phyloP scores from a whole-genome alignment of 2,797 vertebrate genomes.

The Poecilia picta region DNA sequence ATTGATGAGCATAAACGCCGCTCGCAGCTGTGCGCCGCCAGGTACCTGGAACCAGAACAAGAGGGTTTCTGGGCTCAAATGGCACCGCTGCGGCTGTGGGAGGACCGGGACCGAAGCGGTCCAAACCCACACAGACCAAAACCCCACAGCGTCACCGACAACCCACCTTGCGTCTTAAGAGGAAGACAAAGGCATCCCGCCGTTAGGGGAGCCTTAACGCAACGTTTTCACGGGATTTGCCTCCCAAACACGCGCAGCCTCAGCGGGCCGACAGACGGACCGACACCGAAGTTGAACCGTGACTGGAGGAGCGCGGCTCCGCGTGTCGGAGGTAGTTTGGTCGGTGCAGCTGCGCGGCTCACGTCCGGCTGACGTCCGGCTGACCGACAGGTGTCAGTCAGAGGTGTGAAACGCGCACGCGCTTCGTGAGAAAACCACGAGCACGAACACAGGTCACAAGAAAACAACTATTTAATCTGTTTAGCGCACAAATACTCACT shows the following conservation, averaged over 20 bases:
- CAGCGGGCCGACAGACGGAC: not conserved
- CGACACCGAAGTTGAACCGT: conserved; percentile 4
- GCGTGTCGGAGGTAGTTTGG: not conserved
- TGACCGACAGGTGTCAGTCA: conserved; percentile 25
- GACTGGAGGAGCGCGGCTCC: not conserved
- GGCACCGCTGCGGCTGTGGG: conserved; percentile 2
- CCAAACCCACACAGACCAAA: not conserved
- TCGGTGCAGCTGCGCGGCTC: not conserved
- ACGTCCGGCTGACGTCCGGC: not conserved
- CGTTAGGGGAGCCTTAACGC: not conserved
- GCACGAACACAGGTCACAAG: not conserved
- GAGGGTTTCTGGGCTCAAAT: conserved; percentile 13
- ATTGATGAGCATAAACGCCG: conserved; percentile 1
- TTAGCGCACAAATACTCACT: not conserved
- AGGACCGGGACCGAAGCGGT: not conserved
- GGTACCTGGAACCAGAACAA: conserved; percentile 26
- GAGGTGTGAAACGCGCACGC: conserved; percentile 3
- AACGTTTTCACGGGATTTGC: not conserved
- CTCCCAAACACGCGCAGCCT: not conserved
- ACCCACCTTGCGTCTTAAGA: not conserved
- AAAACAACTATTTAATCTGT: not conserved
- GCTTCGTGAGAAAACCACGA: not conserved
- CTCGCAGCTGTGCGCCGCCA: conserved; percentile 8
- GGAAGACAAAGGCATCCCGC: conserved; percentile 26
- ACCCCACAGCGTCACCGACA: not conserved